Evolutionary conservation across 2,113 vertebrate genomes (phyloP).

Genomic region (Pseudorectes ferrugineus): DNA sequence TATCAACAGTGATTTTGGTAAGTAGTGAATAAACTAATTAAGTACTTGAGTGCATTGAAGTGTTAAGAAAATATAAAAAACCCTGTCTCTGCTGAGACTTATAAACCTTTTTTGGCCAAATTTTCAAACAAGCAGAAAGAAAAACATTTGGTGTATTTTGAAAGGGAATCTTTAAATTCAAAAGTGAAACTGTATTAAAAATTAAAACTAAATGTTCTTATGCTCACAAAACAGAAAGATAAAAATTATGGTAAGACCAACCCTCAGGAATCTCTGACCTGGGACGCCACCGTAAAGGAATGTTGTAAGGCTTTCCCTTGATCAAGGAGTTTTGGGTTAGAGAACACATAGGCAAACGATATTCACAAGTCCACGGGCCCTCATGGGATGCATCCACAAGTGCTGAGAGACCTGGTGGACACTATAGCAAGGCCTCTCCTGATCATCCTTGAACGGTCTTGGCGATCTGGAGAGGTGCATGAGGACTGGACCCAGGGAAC

Average conservation of each 20-base stretch:
- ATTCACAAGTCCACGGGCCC: background rate
- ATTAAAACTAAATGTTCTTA: background rate
- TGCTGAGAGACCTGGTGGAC: background rate
- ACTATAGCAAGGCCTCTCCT: background rate
- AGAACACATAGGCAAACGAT: fast-evolving
- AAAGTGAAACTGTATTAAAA: background rate
- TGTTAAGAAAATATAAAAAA: background rate
- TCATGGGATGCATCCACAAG: fast-evolving
- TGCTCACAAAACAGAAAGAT: background rate
- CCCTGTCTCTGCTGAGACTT: background rate
- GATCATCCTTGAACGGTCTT: background rate
- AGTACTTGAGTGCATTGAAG: background rate
- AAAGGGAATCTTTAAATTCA: background rate
- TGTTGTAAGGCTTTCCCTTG: background rate
- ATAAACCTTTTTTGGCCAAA: background rate
- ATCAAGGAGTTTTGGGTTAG: background rate
- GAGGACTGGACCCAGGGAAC: background rate
- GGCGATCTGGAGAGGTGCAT: fast-evolving
- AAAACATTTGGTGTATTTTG: background rate
- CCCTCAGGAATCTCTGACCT: background rate
- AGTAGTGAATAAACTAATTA: background rate
- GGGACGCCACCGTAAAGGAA: background rate
- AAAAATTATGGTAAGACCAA: background rate
- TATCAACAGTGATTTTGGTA: background rate
- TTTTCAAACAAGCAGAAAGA: background rate